These are phyloP conservation scores for Hoplias malabaricus DNA, from an alignment of 2,113 vertebrate genomes.

Conservation along the genomic window DNA sequence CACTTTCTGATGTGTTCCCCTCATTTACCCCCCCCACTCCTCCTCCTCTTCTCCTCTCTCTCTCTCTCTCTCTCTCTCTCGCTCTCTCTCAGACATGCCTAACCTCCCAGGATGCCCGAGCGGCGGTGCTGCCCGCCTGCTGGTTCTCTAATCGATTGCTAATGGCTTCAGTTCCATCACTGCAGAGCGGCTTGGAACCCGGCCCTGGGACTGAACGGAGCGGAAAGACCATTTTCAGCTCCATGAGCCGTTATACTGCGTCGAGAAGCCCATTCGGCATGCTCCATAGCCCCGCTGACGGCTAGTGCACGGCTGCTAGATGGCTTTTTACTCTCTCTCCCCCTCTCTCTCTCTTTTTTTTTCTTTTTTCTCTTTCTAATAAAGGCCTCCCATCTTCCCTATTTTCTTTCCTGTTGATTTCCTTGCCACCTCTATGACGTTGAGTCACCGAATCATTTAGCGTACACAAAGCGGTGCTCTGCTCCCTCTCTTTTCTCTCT, in stretches of 20 bases:
- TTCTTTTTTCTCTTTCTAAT: conserved; percentile 42
- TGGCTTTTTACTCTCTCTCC: conserved; percentile 67
- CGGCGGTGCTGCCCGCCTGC: conserved; percentile 68
- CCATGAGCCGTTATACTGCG: conserved; percentile 80
- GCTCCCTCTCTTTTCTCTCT: neutral
- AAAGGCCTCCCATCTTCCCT: conserved; percentile 55
- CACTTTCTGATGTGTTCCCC: neutral
- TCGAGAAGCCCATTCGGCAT: conserved; percentile 76
- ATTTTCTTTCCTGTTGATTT: conserved; percentile 44
- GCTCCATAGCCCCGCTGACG: conserved; percentile 71
- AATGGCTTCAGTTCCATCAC: conserved; percentile 77
- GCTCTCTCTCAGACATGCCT: conserved; percentile 29
- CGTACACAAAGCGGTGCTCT: neutral
- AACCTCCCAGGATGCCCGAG: conserved; percentile 60
- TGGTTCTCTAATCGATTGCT: conserved; percentile 81
- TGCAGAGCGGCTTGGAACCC: conserved; percentile 74
- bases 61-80: conserved; percentile 18
- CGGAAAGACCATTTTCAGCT: conserved; percentile 80
- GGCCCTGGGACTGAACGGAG: conserved; percentile 78
- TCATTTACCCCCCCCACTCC: no score
- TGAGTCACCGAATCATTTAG: neutral
- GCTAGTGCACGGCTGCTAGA: conserved; percentile 70
- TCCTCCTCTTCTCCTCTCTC: neutral
- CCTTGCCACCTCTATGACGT: conserved; percentile 33
- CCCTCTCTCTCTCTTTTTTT: conserved; percentile 39